Evolutionary conservation across 2,888 invertebrate species (phyloP).

Genomic region (Muscina levida): DNA sequence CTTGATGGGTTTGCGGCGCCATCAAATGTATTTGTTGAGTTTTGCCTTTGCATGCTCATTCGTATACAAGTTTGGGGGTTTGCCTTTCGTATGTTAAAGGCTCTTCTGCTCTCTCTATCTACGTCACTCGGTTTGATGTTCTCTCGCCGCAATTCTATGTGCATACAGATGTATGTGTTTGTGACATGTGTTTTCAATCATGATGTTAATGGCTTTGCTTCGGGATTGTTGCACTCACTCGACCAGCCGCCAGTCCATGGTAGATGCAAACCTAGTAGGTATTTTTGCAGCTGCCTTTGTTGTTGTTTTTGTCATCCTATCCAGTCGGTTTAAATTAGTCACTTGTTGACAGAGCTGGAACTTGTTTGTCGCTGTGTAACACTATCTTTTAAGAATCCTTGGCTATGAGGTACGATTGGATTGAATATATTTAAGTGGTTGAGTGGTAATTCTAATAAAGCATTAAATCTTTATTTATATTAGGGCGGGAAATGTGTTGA

Average conservation of each 20-base stretch:
- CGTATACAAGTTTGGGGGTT: conserved; percentile 35
- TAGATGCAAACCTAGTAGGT: too few relatives aligned
- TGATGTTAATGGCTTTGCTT: neutral
- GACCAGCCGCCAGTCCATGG: neutral
- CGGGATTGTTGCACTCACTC: conserved; percentile 12
- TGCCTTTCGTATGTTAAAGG: conserved; percentile 6
- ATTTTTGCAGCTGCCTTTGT: too few relatives aligned
- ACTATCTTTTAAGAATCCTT: too few relatives aligned
- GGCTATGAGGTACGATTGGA: too few relatives aligned
- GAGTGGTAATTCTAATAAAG: too few relatives aligned
- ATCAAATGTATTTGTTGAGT: neutral
- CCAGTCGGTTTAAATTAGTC: too few relatives aligned
- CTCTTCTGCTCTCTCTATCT: conserved; percentile 11
- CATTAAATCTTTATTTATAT: too few relatives aligned
- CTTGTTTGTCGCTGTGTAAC: too few relatives aligned
- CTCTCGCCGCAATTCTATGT: neutral
- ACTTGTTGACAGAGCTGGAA: too few relatives aligned
- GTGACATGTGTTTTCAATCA: neutral
- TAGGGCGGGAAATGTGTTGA: too few relatives aligned
- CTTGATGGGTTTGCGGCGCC: neutral
- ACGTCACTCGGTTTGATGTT: neutral
- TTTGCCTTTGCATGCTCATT: conserved; percentile 9
- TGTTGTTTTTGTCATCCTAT: too few relatives aligned
- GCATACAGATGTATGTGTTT: neutral
- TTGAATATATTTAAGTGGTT: too few relatives aligned